phyloP scores from a whole-genome alignment of 2,888 invertebrate species.

The Plebejus argus region DNA sequence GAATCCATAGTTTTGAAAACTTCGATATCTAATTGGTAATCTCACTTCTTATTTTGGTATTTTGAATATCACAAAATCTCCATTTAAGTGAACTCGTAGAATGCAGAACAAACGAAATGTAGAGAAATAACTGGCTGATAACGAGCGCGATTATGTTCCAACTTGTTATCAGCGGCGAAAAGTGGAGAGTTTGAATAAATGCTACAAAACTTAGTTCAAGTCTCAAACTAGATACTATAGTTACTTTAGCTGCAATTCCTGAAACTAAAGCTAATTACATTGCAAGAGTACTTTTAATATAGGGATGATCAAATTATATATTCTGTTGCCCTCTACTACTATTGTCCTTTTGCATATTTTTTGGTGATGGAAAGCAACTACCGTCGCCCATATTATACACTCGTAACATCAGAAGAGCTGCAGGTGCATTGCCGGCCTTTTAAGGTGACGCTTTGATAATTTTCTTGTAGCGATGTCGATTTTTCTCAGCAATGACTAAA shows the following conservation, averaged over 20 bases:
- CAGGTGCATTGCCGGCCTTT: too few species aligned
- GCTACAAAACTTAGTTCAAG: slow-evolving; percentile 6
- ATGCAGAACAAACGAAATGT: not conserved
- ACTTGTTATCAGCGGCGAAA: not conserved
- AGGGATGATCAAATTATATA: not conserved
- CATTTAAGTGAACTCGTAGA: not conserved
- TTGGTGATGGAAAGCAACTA: too few species aligned
- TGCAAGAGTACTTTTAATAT: not conserved
- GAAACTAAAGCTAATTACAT: not conserved
- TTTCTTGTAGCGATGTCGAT: too few species aligned
- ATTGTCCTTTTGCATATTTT: too few species aligned
- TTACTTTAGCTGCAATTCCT: not conserved
- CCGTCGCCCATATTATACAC: too few species aligned
- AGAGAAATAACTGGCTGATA: slow-evolving; percentile 6
- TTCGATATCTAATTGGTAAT: too few species aligned
- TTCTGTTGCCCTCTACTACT: too few species aligned
- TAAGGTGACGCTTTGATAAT: too few species aligned
- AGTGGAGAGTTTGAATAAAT: slow-evolving; percentile 9
- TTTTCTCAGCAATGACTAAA: too few species aligned
- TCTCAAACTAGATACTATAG: not conserved
- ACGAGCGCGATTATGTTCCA: slow-evolving; percentile 15
- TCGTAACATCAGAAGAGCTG: too few species aligned
- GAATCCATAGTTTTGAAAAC: not conserved
- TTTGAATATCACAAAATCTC: not conserved
- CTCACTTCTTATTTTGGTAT: not conserved